These are phyloP conservation scores for Anolis apletophallus DNA, from an alignment of 2,797 vertebrate species.

Conservation along the genomic window DNA sequence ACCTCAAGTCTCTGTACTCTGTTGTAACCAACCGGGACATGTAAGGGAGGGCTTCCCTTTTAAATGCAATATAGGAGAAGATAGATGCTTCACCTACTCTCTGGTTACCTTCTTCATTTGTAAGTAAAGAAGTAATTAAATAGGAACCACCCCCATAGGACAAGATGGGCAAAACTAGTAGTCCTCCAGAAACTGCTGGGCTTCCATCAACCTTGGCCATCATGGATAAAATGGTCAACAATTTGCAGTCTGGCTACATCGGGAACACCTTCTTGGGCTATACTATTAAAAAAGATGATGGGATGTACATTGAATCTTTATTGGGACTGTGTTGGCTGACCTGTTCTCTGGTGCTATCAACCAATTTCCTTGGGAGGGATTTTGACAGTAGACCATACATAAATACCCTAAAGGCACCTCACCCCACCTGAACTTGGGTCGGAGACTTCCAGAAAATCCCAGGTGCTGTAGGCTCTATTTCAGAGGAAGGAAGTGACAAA, in stretches of 20 bases:
- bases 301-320: neutral
- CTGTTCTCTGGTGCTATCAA: neutral
- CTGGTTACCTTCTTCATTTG: no score
- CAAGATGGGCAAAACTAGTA: no score
- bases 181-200: neutral
- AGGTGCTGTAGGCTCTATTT: no score
- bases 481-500: no score
- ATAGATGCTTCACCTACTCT: no score
- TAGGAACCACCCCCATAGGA: neutral
- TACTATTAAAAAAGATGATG: slow-evolving; percentile 34
- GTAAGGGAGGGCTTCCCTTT: no score
- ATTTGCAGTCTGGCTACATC: neutral
- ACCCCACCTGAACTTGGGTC: no score
- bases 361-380: slow-evolving; percentile 19
- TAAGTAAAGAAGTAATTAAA: neutral
- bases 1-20: no score
- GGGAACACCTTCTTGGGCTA: neutral
- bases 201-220: neutral
- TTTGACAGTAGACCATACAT: neutral
- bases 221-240: neutral
- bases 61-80: no score
- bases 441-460: no score
- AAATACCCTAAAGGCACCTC: no score
- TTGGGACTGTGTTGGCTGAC: neutral
- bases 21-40: no score